A percentile compares a stretch with the other conserved stretches of the same genome.
Evolutionary conservation across 2,797 vertebrate species (phyloP).

Genomic region (Setipinna tenuifilis): DNA sequence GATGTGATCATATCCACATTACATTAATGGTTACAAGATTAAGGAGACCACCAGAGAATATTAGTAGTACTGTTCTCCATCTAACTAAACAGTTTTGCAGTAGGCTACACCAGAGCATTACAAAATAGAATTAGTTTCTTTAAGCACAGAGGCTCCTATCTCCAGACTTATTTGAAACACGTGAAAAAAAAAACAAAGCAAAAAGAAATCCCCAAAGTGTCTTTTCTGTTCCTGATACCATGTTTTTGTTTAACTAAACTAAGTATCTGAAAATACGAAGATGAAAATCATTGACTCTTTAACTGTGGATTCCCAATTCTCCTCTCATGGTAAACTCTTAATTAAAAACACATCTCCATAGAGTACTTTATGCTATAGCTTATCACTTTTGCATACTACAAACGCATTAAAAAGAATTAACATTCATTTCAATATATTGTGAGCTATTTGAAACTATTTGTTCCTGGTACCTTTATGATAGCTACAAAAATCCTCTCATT

Average conservation of each 20-base stretch:
- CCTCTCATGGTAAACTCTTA: background rate
- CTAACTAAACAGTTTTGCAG: background rate
- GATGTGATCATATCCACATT: constrained; percentile 18
- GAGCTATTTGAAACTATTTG: no score
- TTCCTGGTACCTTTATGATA: no score
- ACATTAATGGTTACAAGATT: background rate
- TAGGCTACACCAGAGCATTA: background rate
- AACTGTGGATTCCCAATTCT: background rate
- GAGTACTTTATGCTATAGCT: background rate
- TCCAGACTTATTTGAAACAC: background rate
- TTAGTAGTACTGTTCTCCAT: background rate
- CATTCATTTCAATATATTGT: no score
- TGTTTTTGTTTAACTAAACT: background rate
- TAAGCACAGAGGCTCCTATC: background rate
- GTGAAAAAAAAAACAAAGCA: background rate
- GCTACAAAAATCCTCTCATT: no score
- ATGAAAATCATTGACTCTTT: background rate
- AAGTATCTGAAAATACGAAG: background rate
- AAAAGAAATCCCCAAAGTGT: background rate
- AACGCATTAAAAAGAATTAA: no score
- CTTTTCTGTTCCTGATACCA: background rate
- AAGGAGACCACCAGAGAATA: constrained; percentile 2
- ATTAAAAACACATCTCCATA: background rate
- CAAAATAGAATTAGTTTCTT: background rate
- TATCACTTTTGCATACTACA: background rate